A percentile compares a stretch with the other conserved stretches of the same genome.
Evolutionary conservation across 1,140 invertebrate species (phyloP).

Genomic region (Phenacoccus solenopsis): DNA sequence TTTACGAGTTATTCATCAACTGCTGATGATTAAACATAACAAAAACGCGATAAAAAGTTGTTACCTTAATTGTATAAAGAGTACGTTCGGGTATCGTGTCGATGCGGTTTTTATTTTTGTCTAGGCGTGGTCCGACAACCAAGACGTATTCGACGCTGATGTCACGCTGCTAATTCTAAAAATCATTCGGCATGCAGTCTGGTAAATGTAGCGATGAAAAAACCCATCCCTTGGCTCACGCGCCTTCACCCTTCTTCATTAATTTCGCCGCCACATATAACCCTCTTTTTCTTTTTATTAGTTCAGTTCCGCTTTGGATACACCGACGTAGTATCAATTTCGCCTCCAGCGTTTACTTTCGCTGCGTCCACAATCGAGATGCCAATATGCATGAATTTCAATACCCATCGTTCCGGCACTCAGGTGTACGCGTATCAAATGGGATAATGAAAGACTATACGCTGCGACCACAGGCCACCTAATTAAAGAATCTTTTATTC

Average conservation of each 20-base stretch:
- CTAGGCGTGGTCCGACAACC: not conserved
- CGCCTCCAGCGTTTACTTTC: not conserved
- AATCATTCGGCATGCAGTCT: not conserved
- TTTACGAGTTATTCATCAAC: no score
- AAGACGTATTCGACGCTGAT: no score
- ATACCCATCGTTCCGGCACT: no score
- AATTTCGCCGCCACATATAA: not conserved
- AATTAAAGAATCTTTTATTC: no score
- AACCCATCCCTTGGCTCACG: not conserved
- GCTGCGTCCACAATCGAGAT: not conserved
- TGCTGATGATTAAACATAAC: no score
- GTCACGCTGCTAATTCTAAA: not conserved
- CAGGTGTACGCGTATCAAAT: no score
- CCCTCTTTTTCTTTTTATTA: not conserved
- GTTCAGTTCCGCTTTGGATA: no score
- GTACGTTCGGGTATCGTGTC: not conserved
- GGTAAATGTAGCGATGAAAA: not conserved
- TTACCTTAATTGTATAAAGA: conserved; percentile 3
- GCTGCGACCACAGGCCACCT: no score
- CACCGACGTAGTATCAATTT: not conserved
- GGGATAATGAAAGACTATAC: no score
- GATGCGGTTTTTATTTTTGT: not conserved
- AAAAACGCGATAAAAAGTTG: not conserved
- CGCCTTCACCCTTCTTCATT: not conserved
- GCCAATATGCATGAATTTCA: no score